Evolutionary conservation across 2,888 invertebrate genomes (phyloP), one percentile per base, ranked within the genome.

Genomic region (Abscondita cerata): DNA sequence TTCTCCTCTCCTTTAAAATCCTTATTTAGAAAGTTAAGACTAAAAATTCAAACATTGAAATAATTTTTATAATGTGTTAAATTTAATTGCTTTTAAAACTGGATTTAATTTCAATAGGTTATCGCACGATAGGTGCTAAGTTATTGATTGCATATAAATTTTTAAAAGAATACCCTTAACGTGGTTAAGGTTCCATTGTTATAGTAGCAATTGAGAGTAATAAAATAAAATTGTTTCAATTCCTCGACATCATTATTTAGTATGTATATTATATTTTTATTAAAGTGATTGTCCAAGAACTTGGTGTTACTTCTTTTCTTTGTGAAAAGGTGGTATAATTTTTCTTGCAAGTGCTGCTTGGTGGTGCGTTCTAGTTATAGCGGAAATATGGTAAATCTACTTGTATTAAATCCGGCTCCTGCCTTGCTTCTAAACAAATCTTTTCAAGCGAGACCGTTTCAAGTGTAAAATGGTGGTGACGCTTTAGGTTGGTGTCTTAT

Each of bases 351-450:
- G 66, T 64, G 58, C 65, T 59, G 60, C 54, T 62, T 66, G 62
- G 64, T 66, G 62, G 67, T 71, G 71, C 69, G 69, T 71, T 69
- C 66, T 62, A 66, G 68, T 71, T 71, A 71, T 70, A 68, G 70
- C 70, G 70, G 69, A 72, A 72, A 72, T 72, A 72, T 72, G 72
- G 72, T 72, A 72, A n/a, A 72, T 72, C 70, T 66, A 65, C 67
- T 68, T 70, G 67, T 70, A 71, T 72, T 70, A 71, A 69, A 69
- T 68, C 68, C 65, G 62, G 65, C 68, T 68, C 65, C 65, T 62
- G 66, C 68, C 68, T 64, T 68, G 67, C 66, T 69, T 72, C 70
- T 66, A 69, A 70, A 72, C 71, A 72, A 72, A 72, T 72, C 72
- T 72, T 72, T 71, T 68, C 68, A 57, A 64, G 68, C 61, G 69